These are phyloP conservation scores for Megathymus violae DNA, from an alignment of 1,140 invertebrate genomes.

Conservation along the genomic window DNA sequence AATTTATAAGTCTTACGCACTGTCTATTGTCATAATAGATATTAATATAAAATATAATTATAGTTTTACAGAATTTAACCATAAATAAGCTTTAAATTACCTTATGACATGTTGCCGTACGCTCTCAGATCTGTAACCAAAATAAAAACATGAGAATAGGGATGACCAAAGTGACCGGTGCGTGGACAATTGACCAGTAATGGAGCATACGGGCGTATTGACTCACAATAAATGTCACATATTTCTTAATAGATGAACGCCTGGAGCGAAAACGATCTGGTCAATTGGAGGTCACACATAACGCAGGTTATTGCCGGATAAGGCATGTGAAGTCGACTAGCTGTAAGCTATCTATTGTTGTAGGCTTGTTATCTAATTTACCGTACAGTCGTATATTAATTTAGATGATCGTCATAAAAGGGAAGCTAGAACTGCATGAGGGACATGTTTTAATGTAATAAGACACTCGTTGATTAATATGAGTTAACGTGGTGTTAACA, in stretches of 20 bases:
- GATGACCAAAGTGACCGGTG: conserved; percentile 46
- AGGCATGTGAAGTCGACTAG: conserved; percentile 7
- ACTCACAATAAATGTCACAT: conserved; percentile 80
- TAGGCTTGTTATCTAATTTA: conserved; percentile 23
- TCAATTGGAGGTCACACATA: conserved; percentile 58
- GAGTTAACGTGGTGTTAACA: too few relatives aligned
- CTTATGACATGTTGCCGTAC: conserved; percentile 52
- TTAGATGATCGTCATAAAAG: background rate
- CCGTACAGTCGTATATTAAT: conserved; percentile 31
- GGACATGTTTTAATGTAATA: background rate
- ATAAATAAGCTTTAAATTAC: too few relatives aligned
- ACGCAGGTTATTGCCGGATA: conserved; percentile 38
- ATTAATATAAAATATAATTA: too few relatives aligned
- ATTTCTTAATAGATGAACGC: conserved; percentile 73
- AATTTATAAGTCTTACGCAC: too few relatives aligned
- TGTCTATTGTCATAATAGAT: too few relatives aligned
- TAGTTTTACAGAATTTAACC: too few relatives aligned
- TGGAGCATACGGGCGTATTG: conserved; percentile 73
- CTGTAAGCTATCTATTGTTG: conserved; percentile 15
- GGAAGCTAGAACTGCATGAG: background rate
- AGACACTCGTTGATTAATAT: too few relatives aligned
- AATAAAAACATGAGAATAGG: conserved; percentile 43
- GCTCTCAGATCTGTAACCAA: conserved; percentile 51
- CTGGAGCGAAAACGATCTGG: conserved; percentile 37
- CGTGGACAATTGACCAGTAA: conserved; percentile 65